Evolutionary conservation across 2,113 vertebrate species (phyloP).

Genomic region (Rutilus rutilus): DNA sequence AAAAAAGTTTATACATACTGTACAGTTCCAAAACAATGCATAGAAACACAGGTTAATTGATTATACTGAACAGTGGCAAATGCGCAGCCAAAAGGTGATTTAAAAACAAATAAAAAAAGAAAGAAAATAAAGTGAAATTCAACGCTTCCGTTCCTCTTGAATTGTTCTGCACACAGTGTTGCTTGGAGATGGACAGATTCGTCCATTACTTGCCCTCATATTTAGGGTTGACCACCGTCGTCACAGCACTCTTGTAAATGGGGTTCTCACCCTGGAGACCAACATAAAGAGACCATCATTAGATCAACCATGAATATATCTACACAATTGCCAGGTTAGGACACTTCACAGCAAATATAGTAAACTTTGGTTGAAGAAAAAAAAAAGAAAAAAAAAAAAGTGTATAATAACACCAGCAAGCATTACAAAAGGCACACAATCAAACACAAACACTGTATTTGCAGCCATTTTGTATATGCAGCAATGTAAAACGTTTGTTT

Average conservation of each 20-base stretch:
- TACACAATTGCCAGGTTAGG: not conserved
- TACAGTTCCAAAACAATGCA: slow-evolving; percentile 84
- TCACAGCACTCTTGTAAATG: slow-evolving; percentile 99
- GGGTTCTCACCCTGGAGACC: slow-evolving; percentile 94
- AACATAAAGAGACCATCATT: not conserved
- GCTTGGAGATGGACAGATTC: slow-evolving; percentile 61
- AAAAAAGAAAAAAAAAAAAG: not conserved
- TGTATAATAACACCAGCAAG: not conserved
- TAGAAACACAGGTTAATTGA: slow-evolving; percentile 82
- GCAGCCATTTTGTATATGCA: not conserved
- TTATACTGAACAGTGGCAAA: slow-evolving; percentile 79
- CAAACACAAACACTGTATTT: not conserved
- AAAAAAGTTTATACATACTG: slow-evolving; percentile 78
- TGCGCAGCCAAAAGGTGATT: slow-evolving; percentile 80
- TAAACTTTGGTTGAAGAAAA: not conserved
- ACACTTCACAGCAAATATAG: slow-evolving; percentile 24
- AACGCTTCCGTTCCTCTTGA: slow-evolving; percentile 46
- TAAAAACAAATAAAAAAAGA: slow-evolving; percentile 64
- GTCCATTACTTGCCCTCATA: slow-evolving; percentile 95
- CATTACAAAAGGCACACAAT: not conserved
- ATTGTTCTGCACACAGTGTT: slow-evolving; percentile 84
- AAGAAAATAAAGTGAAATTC: slow-evolving; percentile 46
- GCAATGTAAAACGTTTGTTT: not conserved
- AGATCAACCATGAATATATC: not conserved
- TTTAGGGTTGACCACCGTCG: slow-evolving; percentile 97